Evolutionary conservation across 2,797 vertebrate genomes (phyloP).

Genomic region (Botia kubotai): DNA sequence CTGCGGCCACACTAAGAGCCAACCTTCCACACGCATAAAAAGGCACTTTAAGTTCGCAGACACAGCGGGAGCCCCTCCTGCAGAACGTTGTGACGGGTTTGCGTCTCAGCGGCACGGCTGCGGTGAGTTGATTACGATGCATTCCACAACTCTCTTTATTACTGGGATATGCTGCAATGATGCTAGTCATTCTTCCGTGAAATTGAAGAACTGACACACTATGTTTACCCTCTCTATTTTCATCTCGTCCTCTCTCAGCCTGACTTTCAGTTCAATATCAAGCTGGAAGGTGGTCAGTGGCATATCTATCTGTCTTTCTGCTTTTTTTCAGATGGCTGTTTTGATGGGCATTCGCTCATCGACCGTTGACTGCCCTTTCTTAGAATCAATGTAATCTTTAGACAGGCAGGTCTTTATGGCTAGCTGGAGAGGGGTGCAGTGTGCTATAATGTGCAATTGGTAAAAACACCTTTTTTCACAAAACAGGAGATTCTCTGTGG

Average conservation of each 20-base stretch:
- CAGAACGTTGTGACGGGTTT: slow-evolving; percentile 43
- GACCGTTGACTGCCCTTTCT: slow-evolving; percentile 59
- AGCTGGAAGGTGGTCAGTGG: slow-evolving; percentile 63
- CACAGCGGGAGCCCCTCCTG: slow-evolving; percentile 48
- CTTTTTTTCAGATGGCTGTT: slow-evolving; percentile 59
- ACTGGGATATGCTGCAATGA: slow-evolving; percentile 76
- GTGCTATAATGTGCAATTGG: slow-evolving; percentile 8
- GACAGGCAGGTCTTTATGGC: slow-evolving; percentile 54
- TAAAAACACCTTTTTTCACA: slow-evolving; percentile 65
- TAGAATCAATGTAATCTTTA: slow-evolving; percentile 54
- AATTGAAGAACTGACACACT: slow-evolving; percentile 82
- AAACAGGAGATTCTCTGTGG: slow-evolving; percentile 67
- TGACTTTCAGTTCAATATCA: slow-evolving; percentile 74
- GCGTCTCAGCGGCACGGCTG: slow-evolving; percentile 53
- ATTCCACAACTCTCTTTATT: slow-evolving; percentile 74
- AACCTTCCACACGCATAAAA: background rate
- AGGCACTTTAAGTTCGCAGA: slow-evolving; percentile 24
- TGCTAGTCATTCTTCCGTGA: slow-evolving; percentile 77
- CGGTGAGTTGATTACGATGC: slow-evolving; percentile 75
- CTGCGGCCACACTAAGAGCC: slow-evolving; percentile 28
- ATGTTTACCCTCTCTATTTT: slow-evolving; percentile 75
- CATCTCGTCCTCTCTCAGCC: slow-evolving; percentile 47
- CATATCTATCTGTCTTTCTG: slow-evolving; percentile 33
- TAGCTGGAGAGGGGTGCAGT: slow-evolving; percentile 58
- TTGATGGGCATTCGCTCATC: slow-evolving; percentile 65